Base-by-base conservation (phyloP, 2,113 vertebrate genomes). In the Accipiter cooperii region DNA sequence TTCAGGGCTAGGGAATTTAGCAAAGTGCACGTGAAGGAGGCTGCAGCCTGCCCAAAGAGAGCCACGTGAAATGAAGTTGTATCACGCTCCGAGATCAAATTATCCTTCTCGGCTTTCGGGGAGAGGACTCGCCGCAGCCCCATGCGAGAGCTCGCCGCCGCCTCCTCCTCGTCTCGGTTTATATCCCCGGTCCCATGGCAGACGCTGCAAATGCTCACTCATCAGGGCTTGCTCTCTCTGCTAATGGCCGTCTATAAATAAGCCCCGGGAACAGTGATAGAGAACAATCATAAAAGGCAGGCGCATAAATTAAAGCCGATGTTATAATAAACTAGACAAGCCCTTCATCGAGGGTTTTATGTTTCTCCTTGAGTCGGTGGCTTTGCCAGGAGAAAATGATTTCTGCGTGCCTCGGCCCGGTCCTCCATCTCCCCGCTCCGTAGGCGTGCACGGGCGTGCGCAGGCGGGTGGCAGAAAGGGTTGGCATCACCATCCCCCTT, bases 251-350 rank as follows among this genome's bases (percentile, higher is more conserved):
- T 89, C 58, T 85, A 87, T 93, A 97, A 96, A 95, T 94, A 97
- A 97, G 86, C 81, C 92, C 83, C 88, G 55, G 92, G 84, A 75
- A 64, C 78, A 66, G 74, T 47, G 78, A 96, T 82, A 87, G 93
- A 96, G 57, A 94, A 89, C 83, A 78, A 93, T 75, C 93, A 88
- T 94, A 95, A 96, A 97, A 96, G 90, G 83, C 91, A 97, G 90
- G 79, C 42, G 65, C 89, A 92, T 92, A 97, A 96, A 89, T 95
- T 96, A 96, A 75, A 96, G 83, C 18, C 47, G 71, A 92, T 95
- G 90, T 84, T 91, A 76, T 90, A 96, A 76, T 96, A 95, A 97
- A 89, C 71, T 21, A 71, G 92, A 51, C 87, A 52, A 93, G 69
- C 83, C 86, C 93, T 95, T 97, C 61, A 9, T 75, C 8, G 17